Base-by-base conservation (phyloP, 1,140 invertebrate species). In the Elymnias hypermnestra region DNA sequence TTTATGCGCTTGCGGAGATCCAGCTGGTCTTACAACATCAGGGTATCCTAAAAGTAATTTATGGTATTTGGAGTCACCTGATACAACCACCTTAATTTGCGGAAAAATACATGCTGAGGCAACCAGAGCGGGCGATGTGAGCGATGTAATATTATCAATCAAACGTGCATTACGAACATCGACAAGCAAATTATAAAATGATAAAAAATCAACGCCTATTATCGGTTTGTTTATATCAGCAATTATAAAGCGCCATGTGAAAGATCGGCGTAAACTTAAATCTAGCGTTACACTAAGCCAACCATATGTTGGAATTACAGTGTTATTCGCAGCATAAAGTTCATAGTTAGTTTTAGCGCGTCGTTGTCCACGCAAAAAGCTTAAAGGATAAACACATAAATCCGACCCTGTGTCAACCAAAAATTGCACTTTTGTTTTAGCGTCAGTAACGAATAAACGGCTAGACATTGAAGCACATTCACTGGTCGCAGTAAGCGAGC, bases 401-500 rank as follows among this genome's bases (percentile, higher is more conserved):
- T 40, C 38, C 9, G 22, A 26, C n/a, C 38, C 38, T 6, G 38
- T 40, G 14, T 40, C 21, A 1, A 40, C 38, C 9, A 40, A 9
- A 21, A 42, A 42, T 21, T 31, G 25, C 3, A 1, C 19, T 4
- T 42, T 42, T n/a, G 40, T 19, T 1, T 0, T 31, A 5, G 12
- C n/a, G 26, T 42, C 40, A 2, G 26, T 42, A 6, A 42, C 22
- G 6, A 42, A 42, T 0, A 42, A 17, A 31, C 39, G 47, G 28
- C 47, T 39, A 5, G 45, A 15, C 1, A 21, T 14, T 25, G 2
- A 3, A 14, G n/a, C 13, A 33, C 39, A 28, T 10, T 43, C 47
- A 28, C 25, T 10, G 5, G 47, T 31, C 31, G 33, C 46, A 35
- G 33, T 35, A 29, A 46, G 26, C 36, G 53, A 45, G 21, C 41